Percentiles rank a stretch among this genome's conserved stretches.
Evolutionary conservation across 2,797 vertebrate genomes (phyloP).

Genomic region (Fringilla coelebs): DNA sequence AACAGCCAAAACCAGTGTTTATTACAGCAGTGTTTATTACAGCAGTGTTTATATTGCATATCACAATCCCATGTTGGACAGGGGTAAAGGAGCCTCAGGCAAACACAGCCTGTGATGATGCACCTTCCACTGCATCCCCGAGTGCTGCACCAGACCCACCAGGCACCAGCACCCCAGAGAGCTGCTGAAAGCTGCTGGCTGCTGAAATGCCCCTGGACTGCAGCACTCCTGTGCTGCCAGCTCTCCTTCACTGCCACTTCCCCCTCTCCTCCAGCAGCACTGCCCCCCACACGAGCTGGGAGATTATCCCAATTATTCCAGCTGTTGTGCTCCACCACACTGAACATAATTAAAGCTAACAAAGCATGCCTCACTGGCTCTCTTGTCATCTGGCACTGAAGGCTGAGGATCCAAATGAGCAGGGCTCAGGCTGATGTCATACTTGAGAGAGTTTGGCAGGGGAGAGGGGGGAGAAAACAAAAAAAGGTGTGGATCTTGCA

Average conservation of each 20-base stretch:
- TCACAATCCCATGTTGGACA: rapidly evolving
- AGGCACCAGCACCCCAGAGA: not conserved
- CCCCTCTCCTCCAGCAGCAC: not conserved
- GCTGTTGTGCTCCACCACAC: not conserved
- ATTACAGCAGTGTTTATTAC: not conserved
- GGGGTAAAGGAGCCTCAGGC: not conserved
- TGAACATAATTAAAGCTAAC: not conserved
- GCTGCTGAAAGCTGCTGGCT: not conserved
- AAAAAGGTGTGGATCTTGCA: not conserved
- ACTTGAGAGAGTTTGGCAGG: not conserved
- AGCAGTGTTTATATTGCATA: not conserved
- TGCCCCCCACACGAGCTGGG: not conserved
- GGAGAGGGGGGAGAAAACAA: not conserved
- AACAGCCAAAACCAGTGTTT: not conserved
- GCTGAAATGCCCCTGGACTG: rapidly evolving
- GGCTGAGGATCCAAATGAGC: not conserved
- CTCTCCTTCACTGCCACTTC: not conserved
- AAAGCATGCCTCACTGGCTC: not conserved
- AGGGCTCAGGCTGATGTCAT: not conserved
- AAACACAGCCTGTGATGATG: not conserved
- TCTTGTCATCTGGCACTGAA: not conserved
- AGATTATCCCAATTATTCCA: constrained; percentile 8
- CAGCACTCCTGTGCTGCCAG: not conserved
- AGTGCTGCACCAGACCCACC: not conserved
- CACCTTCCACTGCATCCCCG: not conserved